Percentiles rank a stretch among this genome's conserved stretches.
Evolutionary conservation across 2,888 invertebrate species (phyloP).

Genomic region (Drosophila pegasa): DNA sequence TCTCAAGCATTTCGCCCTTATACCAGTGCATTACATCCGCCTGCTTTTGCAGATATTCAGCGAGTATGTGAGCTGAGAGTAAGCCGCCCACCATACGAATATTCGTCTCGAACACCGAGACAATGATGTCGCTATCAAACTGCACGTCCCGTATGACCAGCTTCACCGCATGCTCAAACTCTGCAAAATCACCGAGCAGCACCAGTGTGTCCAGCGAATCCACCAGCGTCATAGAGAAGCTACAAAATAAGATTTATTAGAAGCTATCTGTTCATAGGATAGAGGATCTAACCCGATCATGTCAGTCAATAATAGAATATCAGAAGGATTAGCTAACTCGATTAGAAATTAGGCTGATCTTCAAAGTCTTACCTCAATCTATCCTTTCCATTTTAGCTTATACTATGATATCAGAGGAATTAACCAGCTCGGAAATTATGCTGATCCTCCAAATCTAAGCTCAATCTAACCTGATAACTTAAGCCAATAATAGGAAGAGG

Average conservation of each 20-base stretch:
- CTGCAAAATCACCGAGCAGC: slow-evolving; percentile 95
- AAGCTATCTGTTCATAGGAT: background rate
- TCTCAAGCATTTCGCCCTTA: slow-evolving; percentile 92
- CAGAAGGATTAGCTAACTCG: too few species aligned
- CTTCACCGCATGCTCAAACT: slow-evolving; percentile 96
- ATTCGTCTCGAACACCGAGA: slow-evolving; percentile 99
- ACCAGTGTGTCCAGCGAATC: slow-evolving; percentile 97
- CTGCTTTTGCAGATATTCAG: slow-evolving; percentile 91
- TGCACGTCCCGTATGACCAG: slow-evolving; percentile 93
- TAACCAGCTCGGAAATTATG: too few species aligned
- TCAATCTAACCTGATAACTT: too few species aligned
- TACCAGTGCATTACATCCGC: slow-evolving; percentile 93
- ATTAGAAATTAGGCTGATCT: too few species aligned
- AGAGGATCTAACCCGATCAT: too few species aligned
- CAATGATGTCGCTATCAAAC: slow-evolving; percentile 97
- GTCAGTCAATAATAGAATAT: too few species aligned
- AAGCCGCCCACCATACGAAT: slow-evolving; percentile 98
- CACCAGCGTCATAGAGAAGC: slow-evolving; percentile 97
- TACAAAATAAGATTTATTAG: slow-evolving; percentile 85
- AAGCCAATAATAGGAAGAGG: too few species aligned
- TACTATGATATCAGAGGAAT: too few species aligned
- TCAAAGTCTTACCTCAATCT: too few species aligned
- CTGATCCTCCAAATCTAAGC: background rate
- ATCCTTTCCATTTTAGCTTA: too few species aligned
- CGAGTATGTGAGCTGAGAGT: slow-evolving; percentile 95